phyloP scores from a whole-genome alignment of 2,797 vertebrate genomes.

The Trachurus trachurus region DNA sequence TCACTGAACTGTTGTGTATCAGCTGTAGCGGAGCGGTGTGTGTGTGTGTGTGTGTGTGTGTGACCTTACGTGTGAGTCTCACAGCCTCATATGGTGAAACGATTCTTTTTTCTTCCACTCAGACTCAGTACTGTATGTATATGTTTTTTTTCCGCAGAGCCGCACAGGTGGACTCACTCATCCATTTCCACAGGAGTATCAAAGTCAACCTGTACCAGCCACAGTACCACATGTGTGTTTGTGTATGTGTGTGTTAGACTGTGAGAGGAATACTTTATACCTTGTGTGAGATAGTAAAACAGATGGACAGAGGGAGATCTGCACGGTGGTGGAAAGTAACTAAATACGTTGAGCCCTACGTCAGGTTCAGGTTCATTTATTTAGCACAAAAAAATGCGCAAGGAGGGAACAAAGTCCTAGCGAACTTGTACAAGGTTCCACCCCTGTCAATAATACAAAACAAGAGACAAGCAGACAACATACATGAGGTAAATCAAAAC shows the following conservation, averaged over 20 bases:
- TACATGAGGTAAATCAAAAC: too few species aligned
- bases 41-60: too few species aligned
- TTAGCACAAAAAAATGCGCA: too few species aligned
- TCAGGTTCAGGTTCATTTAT: too few species aligned
- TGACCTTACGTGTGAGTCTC: slow-evolving; percentile 14
- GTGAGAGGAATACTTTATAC: slow-evolving; percentile 23
- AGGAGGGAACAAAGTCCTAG: too few species aligned
- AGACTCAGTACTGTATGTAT: background rate
- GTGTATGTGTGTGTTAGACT: slow-evolving; percentile 17
- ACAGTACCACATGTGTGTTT: slow-evolving; percentile 13
- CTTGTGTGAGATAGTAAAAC: slow-evolving; percentile 15
- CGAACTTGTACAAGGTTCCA: too few species aligned
- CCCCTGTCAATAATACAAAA: too few species aligned
- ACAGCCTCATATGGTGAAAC: slow-evolving; percentile 34
- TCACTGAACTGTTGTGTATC: slow-evolving; percentile 66
- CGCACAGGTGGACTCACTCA: slow-evolving; percentile 64
- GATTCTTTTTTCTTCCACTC: slow-evolving; percentile 8
- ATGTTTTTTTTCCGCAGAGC: slow-evolving; percentile 14
- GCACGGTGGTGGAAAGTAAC: slow-evolving; percentile 15
- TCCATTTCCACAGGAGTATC: slow-evolving; percentile 52
- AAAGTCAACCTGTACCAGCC: slow-evolving; percentile 41
- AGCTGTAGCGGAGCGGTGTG: slow-evolving; percentile 25
- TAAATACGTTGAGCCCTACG: background rate
- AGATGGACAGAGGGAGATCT: slow-evolving; percentile 28
- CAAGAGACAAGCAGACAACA: too few species aligned